Evolutionary conservation across 2,113 vertebrate species (phyloP).

Genomic region (Caloenas nicobarica): DNA sequence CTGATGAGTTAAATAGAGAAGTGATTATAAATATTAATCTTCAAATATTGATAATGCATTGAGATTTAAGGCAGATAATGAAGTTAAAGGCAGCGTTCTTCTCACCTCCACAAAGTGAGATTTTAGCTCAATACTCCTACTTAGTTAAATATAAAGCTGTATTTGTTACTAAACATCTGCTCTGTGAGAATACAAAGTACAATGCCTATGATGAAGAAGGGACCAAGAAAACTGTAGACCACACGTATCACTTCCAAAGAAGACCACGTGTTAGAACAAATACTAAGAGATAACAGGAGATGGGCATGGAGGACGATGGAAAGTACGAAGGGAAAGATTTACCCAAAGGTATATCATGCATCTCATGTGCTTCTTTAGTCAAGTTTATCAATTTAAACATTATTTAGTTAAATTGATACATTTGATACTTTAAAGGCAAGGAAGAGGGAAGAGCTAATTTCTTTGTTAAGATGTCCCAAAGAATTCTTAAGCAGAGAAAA

Average conservation of each 20-base stretch:
- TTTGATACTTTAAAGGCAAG: background rate
- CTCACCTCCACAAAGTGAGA: background rate
- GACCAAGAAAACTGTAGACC: background rate
- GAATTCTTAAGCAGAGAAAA: background rate
- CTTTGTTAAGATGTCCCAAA: background rate
- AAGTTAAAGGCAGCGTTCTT: background rate
- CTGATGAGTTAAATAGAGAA: background rate
- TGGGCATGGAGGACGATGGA: background rate
- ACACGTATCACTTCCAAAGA: rapidly evolving
- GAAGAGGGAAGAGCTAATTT: background rate
- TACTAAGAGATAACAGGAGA: background rate
- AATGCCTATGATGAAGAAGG: background rate
- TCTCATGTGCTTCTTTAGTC: background rate
- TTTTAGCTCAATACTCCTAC: background rate
- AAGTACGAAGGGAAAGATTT: background rate
- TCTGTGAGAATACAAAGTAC: background rate
- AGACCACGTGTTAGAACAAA: background rate
- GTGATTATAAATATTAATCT: background rate
- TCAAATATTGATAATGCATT: background rate
- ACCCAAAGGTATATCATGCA: background rate
- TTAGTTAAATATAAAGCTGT: background rate
- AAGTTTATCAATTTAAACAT: background rate
- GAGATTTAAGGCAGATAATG: background rate
- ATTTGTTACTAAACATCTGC: background rate
- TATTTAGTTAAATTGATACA: background rate